These are phyloP conservation scores for Enteromius fasciolatus DNA, from an alignment of 2,797 vertebrate genomes.

Conservation along the genomic window DNA sequence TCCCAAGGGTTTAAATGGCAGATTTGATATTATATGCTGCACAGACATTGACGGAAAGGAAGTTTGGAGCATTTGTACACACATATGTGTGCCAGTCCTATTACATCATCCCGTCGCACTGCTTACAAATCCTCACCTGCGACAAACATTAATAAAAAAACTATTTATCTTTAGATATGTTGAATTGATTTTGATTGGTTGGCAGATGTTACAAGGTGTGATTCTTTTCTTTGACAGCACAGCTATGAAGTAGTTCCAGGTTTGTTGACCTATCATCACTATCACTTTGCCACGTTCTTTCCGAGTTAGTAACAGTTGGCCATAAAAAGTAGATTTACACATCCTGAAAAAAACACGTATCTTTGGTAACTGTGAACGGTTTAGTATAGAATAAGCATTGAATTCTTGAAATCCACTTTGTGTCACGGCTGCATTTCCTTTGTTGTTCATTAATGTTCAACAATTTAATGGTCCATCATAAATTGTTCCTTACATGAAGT, in stretches of 20 bases:
- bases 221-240: background rate
- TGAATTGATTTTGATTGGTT: conserved; percentile 1
- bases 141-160: background rate
- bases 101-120: background rate
- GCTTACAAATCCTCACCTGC: background rate
- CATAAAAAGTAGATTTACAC: conserved; percentile 2
- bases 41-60: background rate
- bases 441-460: background rate
- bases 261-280: background rate
- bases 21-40: background rate
- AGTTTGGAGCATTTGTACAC: conserved; percentile 5
- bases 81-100: background rate
- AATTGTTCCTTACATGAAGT: background rate
- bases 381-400: background rate
- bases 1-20: background rate
- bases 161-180: background rate
- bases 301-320: background rate
- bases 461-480: background rate
- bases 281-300: conserved; percentile 4
- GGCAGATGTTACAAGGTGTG: background rate
- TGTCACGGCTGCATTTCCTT: background rate
- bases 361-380: background rate
- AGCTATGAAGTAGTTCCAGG: background rate
- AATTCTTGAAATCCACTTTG: background rate
- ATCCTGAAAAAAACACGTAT: background rate